These are phyloP conservation scores for Tortrix viridana DNA, from an alignment of 2,888 invertebrate species.

Conservation along the genomic window DNA sequence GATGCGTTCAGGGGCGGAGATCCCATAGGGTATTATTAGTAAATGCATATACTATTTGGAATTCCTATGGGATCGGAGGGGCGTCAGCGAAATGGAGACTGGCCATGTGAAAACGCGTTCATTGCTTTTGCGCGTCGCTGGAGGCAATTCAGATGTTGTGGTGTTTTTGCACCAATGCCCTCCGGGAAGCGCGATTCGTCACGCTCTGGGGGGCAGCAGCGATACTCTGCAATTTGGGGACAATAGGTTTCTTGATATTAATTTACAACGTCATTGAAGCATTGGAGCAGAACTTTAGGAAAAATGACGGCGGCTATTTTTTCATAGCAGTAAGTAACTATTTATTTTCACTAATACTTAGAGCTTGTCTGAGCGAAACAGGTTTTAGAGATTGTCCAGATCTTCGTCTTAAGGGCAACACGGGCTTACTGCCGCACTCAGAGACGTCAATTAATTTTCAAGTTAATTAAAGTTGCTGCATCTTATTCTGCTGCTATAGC, in stretches of 20 bases:
- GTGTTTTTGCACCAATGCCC: slow-evolving; percentile 61
- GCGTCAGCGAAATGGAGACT: slow-evolving; percentile 76
- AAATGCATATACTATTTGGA: slow-evolving; percentile 76
- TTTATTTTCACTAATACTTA: too few species aligned
- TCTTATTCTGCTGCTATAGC: too few species aligned
- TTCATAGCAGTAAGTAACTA: too few species aligned
- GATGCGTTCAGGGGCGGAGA: slow-evolving; percentile 22
- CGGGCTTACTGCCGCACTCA: too few species aligned
- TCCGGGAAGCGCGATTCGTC: slow-evolving; percentile 63
- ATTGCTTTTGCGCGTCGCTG: slow-evolving; percentile 80
- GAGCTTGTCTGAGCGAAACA: too few species aligned
- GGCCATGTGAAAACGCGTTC: slow-evolving; percentile 81
- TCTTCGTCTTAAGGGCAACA: too few species aligned
- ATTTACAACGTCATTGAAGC: too few species aligned
- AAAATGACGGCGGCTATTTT: too few species aligned
- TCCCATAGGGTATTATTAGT: slow-evolving; percentile 70
- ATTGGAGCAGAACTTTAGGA: too few species aligned
- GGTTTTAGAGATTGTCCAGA: too few species aligned
- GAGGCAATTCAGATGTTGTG: slow-evolving; percentile 78
- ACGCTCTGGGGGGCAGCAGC: slow-evolving; percentile 60
- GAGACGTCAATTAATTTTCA: too few species aligned
- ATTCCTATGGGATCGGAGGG: slow-evolving; percentile 77
- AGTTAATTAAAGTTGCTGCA: too few species aligned
- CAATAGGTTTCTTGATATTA: slow-evolving; percentile 46
- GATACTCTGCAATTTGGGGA: slow-evolving; percentile 55